Evolutionary conservation across 2,797 vertebrate species (phyloP).

Genomic region (Serranus cabrilla): DNA sequence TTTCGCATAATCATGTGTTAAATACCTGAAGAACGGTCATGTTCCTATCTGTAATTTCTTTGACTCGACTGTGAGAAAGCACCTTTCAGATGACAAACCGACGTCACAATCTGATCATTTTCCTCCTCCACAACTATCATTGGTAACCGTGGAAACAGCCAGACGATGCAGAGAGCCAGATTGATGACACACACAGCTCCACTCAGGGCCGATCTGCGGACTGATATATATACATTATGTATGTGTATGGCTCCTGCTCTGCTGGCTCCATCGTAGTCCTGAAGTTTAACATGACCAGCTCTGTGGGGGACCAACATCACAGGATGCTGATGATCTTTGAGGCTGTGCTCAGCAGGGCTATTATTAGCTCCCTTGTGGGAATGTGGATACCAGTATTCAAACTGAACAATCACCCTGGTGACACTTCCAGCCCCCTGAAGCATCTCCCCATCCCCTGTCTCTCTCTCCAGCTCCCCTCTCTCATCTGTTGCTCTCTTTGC

Average conservation of each 20-base stretch:
- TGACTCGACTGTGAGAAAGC: conserved; percentile 43
- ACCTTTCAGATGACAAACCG: conserved; percentile 48
- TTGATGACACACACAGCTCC: conserved; percentile 66
- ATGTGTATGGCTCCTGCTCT: conserved; percentile 34
- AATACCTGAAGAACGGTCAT: conserved; percentile 30
- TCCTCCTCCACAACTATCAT: conserved; percentile 71
- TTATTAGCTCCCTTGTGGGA: conserved; percentile 44
- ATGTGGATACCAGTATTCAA: conserved; percentile 39
- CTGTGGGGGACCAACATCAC: conserved; percentile 26
- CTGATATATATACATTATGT: conserved; percentile 57
- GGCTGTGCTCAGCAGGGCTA: conserved; percentile 40
- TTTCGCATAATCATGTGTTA: conserved; percentile 15
- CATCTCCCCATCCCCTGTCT: conserved; percentile 33
- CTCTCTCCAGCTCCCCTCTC: conserved; percentile 24
- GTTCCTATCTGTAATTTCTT: conserved; percentile 12
- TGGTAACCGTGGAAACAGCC: conserved; percentile 79
- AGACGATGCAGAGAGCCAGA: conserved; percentile 53
- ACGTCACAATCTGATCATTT: conserved; percentile 53
- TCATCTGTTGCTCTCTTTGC: conserved; percentile 41
- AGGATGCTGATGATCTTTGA: conserved; percentile 36
- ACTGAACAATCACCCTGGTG: conserved; percentile 57
- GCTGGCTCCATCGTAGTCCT: conserved; percentile 21
- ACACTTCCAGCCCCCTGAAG: conserved; percentile 45
- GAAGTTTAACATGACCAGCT: conserved; percentile 35
- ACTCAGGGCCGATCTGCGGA: conserved; percentile 54